Percentiles rank a stretch among this genome's conserved stretches.
phyloP scores from a whole-genome alignment of 30 jellyfish, hydroid and myxozoan genomes.

The Hydractinia symbiolongicarpus region DNA sequence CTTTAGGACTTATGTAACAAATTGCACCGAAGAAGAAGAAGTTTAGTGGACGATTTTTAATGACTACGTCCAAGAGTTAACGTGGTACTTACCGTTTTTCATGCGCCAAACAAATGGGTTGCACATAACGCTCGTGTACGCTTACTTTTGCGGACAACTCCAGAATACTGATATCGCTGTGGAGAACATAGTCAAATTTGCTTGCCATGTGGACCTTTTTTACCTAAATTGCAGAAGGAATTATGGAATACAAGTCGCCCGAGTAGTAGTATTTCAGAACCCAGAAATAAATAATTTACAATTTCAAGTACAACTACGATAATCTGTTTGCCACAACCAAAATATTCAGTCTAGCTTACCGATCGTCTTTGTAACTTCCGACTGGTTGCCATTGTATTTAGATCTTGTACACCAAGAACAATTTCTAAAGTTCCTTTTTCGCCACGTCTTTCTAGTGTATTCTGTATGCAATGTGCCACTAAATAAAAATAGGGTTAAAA shows the following conservation, averaged over 20 bases:
- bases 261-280: too few relatives aligned
- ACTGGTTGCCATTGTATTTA: neutral
- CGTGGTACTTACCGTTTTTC: slow-evolving; percentile 41
- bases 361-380: too few relatives aligned
- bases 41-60: too few relatives aligned
- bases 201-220: slow-evolving; percentile 15
- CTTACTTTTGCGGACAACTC: slow-evolving; percentile 34
- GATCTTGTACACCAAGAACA: slow-evolving; percentile 9
- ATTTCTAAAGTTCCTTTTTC: slow-evolving; percentile 21
- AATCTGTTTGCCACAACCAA: too few relatives aligned
- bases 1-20: too few relatives aligned
- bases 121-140: slow-evolving; percentile 39
- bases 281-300: too few relatives aligned
- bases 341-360: too few relatives aligned
- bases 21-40: too few relatives aligned
- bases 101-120: slow-evolving; percentile 77
- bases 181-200: slow-evolving; percentile 31
- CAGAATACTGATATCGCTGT: slow-evolving; percentile 64
- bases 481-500: neutral
- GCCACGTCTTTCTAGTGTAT: slow-evolving; percentile 24
- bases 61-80: neutral
- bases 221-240: neutral
- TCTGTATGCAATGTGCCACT: slow-evolving; percentile 36
- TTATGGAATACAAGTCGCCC: neutral
- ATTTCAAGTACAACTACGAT: too few relatives aligned